These are phyloP conservation scores for Alca torda DNA, from an alignment of 2,797 vertebrate genomes.

Conservation along the genomic window DNA sequence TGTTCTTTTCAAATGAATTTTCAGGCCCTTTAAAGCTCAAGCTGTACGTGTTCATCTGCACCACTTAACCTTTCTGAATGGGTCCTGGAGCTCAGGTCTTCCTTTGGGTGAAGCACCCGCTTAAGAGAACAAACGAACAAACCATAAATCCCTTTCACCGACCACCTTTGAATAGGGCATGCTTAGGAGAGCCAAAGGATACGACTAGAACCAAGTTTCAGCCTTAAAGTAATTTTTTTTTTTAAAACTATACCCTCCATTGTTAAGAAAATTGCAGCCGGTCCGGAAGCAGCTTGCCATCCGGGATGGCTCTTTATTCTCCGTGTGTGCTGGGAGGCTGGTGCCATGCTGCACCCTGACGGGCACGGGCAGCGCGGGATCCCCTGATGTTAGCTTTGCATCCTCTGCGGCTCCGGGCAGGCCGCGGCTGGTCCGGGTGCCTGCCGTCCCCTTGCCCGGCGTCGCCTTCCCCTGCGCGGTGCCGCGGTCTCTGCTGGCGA, in stretches of 20 bases:
- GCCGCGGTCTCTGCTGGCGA: neutral
- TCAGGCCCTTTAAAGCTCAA: neutral
- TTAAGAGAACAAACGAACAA: neutral
- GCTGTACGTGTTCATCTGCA: neutral
- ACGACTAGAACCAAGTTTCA: neutral
- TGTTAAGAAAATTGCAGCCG: neutral
- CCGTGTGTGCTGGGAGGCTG: fast-evolving
- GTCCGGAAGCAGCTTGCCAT: neutral
- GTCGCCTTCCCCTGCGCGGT: neutral
- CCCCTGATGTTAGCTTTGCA: no score
- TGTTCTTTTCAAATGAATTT: neutral
- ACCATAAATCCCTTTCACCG: neutral
- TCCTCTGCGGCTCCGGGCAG: neutral
- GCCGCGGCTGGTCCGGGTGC: neutral
- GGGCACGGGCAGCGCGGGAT: fast-evolving
- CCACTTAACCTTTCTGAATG: neutral
- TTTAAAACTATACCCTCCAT: neutral
- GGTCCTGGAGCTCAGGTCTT: neutral
- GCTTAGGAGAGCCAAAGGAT: neutral
- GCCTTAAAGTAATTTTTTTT: neutral
- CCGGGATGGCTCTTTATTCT: neutral
- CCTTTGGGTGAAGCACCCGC: neutral
- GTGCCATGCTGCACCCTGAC: neutral
- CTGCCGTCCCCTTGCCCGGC: neutral
- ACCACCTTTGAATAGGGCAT: neutral